A percentile compares a stretch with the other conserved stretches of the same genome.
These are phyloP conservation scores for Pan paniscus DNA, from an alignment of 2,113 vertebrate species.

Conservation along the genomic window DNA sequence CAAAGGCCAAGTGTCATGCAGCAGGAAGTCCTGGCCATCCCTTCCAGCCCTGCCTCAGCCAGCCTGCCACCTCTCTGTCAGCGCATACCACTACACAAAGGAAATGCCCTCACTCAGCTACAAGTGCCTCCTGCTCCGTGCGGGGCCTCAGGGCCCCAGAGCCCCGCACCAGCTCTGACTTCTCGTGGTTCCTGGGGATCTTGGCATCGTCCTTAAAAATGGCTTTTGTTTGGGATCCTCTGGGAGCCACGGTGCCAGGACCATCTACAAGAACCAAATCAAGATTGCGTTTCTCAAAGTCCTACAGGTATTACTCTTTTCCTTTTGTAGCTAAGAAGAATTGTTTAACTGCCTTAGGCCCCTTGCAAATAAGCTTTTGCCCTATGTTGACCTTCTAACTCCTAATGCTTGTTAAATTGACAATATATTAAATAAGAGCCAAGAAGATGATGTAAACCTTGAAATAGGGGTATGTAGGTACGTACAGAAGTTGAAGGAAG, in stretches of 20 bases:
- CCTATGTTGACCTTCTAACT: background rate
- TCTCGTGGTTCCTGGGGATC: conserved; percentile 44
- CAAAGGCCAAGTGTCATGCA: conserved; percentile 83
- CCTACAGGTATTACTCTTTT: conserved; percentile 88
- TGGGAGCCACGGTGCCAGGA: conserved; percentile 76
- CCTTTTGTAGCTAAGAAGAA: background rate
- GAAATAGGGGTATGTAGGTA: background rate
- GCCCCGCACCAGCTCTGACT: conserved; percentile 51
- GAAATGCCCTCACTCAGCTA: conserved; percentile 78
- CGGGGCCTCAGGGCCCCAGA: conserved; percentile 25
- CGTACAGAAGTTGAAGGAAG: conserved; percentile 14
- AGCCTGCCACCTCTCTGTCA: conserved; percentile 76
- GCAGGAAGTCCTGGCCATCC: conserved; percentile 86
- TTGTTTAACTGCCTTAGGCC: background rate
- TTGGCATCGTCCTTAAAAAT: conserved; percentile 77
- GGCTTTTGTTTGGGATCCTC: conserved; percentile 86
- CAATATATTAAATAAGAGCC: background rate
- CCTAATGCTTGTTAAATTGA: background rate
- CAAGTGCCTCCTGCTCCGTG: conserved; percentile 75
- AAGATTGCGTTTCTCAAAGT: conserved; percentile 88
- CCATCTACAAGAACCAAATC: conserved; percentile 83
- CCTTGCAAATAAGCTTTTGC: background rate
- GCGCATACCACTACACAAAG: conserved; percentile 72
- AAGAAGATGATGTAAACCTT: background rate
- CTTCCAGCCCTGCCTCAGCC: conserved; percentile 74